These are phyloP conservation scores for Climacteris rufus DNA, from an alignment of 2,113 vertebrate species.

Conservation along the genomic window DNA sequence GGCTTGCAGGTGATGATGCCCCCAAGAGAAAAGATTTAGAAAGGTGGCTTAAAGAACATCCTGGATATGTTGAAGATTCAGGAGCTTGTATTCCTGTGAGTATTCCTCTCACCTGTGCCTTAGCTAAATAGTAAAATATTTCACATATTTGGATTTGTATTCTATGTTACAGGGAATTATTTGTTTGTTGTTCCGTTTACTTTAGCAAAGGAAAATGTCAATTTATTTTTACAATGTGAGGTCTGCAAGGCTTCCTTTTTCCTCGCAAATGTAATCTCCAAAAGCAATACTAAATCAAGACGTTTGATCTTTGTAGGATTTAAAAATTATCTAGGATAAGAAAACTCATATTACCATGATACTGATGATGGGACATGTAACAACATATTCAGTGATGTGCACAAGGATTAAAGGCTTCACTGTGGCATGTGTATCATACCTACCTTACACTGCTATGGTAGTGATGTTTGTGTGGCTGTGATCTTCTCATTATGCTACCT, in stretches of 20 bases:
- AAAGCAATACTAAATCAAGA: background rate
- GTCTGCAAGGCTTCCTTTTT: background rate
- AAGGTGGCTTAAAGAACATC: conserved; percentile 92
- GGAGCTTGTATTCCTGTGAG: conserved; percentile 94
- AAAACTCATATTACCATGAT: background rate
- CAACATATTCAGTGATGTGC: background rate
- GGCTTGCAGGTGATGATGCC: conserved; percentile 94
- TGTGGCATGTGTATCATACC: background rate
- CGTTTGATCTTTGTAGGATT: background rate
- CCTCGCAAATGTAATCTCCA: background rate
- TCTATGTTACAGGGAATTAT: background rate
- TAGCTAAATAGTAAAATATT: background rate
- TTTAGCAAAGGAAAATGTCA: background rate
- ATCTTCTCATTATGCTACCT: background rate
- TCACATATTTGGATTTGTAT: background rate
- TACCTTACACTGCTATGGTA: background rate
- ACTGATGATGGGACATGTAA: background rate
- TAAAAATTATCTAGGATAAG: background rate
- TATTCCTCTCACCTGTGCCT: background rate
- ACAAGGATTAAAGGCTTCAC: background rate
- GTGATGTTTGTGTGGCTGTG: background rate
- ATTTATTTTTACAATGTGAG: background rate
- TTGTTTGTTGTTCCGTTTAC: background rate
- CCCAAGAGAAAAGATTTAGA: conserved; percentile 91
- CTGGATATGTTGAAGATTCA: conserved; percentile 93